Conservation (phyloP, 1,140 invertebrate genomes). For the Pachypsylla venusta region DNA sequence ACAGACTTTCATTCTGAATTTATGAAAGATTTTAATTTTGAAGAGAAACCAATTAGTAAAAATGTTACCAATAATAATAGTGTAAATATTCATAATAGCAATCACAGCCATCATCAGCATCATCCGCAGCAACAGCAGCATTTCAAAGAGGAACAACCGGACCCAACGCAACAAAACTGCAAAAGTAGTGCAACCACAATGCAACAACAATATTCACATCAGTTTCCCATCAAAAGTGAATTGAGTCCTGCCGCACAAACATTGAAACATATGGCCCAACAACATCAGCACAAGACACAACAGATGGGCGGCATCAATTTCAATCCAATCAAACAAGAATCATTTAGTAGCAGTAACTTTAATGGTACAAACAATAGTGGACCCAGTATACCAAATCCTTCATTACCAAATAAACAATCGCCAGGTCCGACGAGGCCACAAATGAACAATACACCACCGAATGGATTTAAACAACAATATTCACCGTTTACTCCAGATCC, state of each 20-base stretch:
- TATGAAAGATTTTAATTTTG: constrained; percentile 67
- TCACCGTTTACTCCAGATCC: neutral
- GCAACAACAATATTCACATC: neutral
- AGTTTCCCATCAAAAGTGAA: constrained; percentile 31
- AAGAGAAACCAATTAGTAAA: constrained; percentile 30
- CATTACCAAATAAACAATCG: neutral
- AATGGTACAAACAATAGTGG: constrained; percentile 7
- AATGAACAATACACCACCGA: neutral
- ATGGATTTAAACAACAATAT: neutral
- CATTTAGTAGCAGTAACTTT: neutral
- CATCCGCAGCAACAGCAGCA: constrained; percentile 20
- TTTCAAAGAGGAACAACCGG: constrained; percentile 20
- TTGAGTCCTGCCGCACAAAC: constrained; percentile 81
- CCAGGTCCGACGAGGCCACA: neutral
- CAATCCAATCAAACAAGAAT: constrained; percentile 22
- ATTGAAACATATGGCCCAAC: constrained; percentile 88
- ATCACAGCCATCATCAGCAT: constrained; percentile 28
- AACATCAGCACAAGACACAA: constrained; percentile 76
- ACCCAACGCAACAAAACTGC: constrained; percentile 18
- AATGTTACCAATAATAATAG: constrained; percentile 6
- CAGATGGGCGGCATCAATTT: constrained; percentile 39
- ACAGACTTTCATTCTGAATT: constrained; percentile 66
- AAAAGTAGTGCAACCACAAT: neutral
- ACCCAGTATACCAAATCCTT: neutral
- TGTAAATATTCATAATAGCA: constrained; percentile 32